A percentile compares a stretch with the other conserved stretches of the same genome.
phyloP scores from a whole-genome alignment of 2,113 vertebrate species.

The Sigmodon hispidus region DNA sequence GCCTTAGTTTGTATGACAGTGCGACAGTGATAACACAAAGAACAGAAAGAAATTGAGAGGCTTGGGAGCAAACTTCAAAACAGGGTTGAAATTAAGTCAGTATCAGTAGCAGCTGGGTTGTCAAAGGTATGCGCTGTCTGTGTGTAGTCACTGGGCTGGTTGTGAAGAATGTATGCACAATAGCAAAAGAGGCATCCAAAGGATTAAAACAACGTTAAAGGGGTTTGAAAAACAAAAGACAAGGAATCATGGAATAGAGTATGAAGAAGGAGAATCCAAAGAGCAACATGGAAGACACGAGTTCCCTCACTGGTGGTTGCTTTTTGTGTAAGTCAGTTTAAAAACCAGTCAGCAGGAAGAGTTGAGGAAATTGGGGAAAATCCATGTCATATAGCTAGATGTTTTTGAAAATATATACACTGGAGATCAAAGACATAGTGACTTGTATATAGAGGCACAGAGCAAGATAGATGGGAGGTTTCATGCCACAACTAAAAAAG shows the following conservation, averaged over 20 bases:
- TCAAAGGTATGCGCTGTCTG: background rate
- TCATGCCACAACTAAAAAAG: background rate
- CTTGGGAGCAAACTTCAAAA: background rate
- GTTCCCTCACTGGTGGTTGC: too few relatives aligned
- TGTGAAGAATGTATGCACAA: background rate
- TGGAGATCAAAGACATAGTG: background rate
- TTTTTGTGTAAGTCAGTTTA: background rate
- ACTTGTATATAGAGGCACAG: too few relatives aligned
- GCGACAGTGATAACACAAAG: background rate
- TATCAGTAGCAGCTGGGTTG: background rate
- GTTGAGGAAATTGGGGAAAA: too few relatives aligned
- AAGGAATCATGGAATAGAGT: background rate
- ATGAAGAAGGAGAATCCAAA: background rate
- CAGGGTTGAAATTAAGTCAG: background rate
- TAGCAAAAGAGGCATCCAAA: background rate
- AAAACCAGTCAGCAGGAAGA: background rate
- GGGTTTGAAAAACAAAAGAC: background rate
- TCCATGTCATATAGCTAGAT: fast-evolving
- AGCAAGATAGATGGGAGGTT: background rate
- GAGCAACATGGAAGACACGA: background rate
- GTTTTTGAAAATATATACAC: background rate
- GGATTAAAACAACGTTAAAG: background rate
- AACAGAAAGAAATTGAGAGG: background rate
- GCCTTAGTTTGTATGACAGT: background rate
- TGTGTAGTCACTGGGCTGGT: too few relatives aligned